Base-by-base conservation (phyloP, 2,113 vertebrate genomes). In the Chrysochloris asiatica region DNA sequence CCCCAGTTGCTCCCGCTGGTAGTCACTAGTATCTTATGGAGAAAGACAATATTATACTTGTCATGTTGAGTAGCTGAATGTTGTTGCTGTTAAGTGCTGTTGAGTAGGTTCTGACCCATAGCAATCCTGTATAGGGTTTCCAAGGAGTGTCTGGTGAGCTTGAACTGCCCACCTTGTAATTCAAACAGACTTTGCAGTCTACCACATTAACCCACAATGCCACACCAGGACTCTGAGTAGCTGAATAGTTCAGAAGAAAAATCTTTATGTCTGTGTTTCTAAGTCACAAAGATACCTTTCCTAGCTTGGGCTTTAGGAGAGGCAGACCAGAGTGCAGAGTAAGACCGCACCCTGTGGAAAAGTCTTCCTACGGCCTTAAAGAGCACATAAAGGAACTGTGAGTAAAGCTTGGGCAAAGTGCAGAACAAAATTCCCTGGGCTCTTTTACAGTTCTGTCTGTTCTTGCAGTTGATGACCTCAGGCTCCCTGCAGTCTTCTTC, bases 241-340 rank as follows among this genome's bases (percentile, higher is more conserved):
- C 71, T 83, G 56, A 95, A 75, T 86, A 61, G 56, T 80, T 77
- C 45, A 82, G 61, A 54, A 88, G 79, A 76, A 91, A 88, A 38
- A 33, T 24, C 47, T 50, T 87, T 47, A 38, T 47, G n/a, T 67
- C 26, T 41, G 33, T 10, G 17, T 13, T 76, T 89, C 47, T 11
- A 30, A 17, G 77, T 67, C 41, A 56, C 52, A 45, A 65, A 33
- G 33, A 21, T 77, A 28, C 9, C 28, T 43, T 65, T 47, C 26
- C 30, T 36, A 21, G 61, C 43, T 63, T 45, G 4, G 67, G 45
- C 69, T 17, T 54, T 13, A 17, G 36, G 33, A 88, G 22, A 65
- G 17, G 54, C 22, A 47, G 77, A 28, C 63, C 47, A 33, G 16
- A 52, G 65, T 4, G 11, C 4, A 48, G 26, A n/a, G 4, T 0